Evolutionary conservation across 2,113 vertebrate species (phyloP).

Genomic region (Peucedramus taeniatus): DNA sequence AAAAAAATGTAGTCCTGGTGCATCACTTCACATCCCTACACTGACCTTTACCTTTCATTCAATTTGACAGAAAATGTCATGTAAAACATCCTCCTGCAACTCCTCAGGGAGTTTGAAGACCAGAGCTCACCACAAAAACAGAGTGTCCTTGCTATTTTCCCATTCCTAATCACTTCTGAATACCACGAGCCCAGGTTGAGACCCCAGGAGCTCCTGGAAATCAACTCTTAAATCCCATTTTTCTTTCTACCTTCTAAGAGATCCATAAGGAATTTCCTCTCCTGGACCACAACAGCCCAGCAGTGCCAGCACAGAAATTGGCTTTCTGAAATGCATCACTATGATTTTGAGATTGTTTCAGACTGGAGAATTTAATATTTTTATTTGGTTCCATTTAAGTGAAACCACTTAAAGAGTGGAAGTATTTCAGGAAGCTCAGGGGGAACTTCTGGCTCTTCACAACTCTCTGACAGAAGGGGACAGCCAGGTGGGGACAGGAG

Average conservation of each 20-base stretch:
- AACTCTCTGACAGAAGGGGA: neutral
- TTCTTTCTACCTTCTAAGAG: neutral
- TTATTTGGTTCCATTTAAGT: neutral
- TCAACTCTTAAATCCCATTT: neutral
- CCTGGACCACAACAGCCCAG: neutral
- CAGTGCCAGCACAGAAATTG: neutral
- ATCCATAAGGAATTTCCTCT: neutral
- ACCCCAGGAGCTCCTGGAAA: neutral
- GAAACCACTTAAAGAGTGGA: neutral
- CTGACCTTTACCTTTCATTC: neutral
- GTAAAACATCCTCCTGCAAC: neutral
- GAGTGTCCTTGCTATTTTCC: neutral
- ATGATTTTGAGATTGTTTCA: neutral
- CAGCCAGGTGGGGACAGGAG: neutral
- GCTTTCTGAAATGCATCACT: neutral
- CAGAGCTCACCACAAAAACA: neutral
- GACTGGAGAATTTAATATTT: neutral
- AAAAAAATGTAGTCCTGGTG: neutral
- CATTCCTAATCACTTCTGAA: neutral
- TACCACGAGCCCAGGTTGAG: accelerated
- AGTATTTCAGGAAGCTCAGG: neutral
- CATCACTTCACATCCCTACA: neutral
- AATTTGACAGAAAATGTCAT: neutral
- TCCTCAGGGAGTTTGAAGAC: neutral
- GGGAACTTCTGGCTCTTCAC: neutral